Evolutionary conservation across 2,888 invertebrate species (phyloP), one percentile per base, ranked within the genome.

Genomic region (Fragum whitleyi): DNA sequence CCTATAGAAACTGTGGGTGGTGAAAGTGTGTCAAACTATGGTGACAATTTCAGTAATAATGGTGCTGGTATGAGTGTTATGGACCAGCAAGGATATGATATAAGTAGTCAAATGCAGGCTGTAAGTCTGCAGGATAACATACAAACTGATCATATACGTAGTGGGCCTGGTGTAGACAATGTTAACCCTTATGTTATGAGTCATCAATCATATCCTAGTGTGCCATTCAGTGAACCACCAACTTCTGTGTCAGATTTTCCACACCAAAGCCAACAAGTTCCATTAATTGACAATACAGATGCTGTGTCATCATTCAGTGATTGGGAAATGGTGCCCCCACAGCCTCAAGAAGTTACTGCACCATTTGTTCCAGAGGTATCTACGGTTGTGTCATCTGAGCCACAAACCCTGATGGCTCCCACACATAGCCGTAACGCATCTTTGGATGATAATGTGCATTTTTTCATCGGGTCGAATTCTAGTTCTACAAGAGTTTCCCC

Each of bases 281-380:
- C 29, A 32, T 5, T n/a, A 16, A 61, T 9, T 19, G 32, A 61
- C 5, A 61, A 29, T 32, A 61, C 61, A 32, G 65, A 65, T n/a
- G 36, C 65, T 42, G 65, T 65, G 9, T 32, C 42, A 42, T 59
- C 79, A 2, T 83, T 89, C 32, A 85, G 87, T 80, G 90, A 90
- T 70, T 91, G 91, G 91, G 90, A 91, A 77, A 79, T 90, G 74
- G 89, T 90, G 1, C 88, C 84, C 14, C 68, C 82, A 16, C 47
- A 47, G 47, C 55, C 29, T 21, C 19, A 55, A 23, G 28, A 26
- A 70, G 55, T 53, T 23, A 21, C 28, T 26, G 70, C n/a, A n/a
- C 77, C 77, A 39, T 51, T 59, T 69, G 55, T 69, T 9, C 47
- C 21, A 23, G 69, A 73, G 39, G 65, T 69, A 32, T 36, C 77